Percentiles rank a stretch among this genome's conserved stretches.
Evolutionary conservation across 2,797 vertebrate genomes (phyloP).

Genomic region (Otolemur crassicaudatus): DNA sequence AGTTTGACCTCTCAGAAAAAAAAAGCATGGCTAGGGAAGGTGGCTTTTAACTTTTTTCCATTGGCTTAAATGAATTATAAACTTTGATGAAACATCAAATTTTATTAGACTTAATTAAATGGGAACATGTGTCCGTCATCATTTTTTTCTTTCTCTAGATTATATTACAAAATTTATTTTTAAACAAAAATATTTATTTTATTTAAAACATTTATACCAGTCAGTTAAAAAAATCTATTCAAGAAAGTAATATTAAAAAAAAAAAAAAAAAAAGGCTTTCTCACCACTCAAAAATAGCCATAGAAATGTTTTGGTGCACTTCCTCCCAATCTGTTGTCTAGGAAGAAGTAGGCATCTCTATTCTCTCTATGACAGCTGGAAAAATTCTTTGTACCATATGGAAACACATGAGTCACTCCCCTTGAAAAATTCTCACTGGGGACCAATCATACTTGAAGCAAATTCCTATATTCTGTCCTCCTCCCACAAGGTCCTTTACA

Average conservation of each 20-base stretch:
- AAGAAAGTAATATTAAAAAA: slow-evolving; percentile 55
- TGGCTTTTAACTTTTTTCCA: neutral
- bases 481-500: neutral
- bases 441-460: slow-evolving; percentile 24
- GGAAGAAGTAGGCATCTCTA: slow-evolving; percentile 34
- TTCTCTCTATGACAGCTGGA: slow-evolving; percentile 55
- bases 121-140: slow-evolving; percentile 12
- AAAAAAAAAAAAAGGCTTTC: neutral
- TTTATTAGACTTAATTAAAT: slow-evolving; percentile 45
- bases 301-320: slow-evolving; percentile 44
- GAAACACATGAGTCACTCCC: slow-evolving; percentile 51
- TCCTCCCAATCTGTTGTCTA: slow-evolving; percentile 68
- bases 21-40: slow-evolving; percentile 46
- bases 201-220: slow-evolving; percentile 26
- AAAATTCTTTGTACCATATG: slow-evolving; percentile 50
- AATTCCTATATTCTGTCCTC: slow-evolving; percentile 1
- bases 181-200: slow-evolving; percentile 32
- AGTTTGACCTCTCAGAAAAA: slow-evolving; percentile 66
- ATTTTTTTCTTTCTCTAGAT: neutral
- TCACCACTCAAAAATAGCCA: slow-evolving; percentile 60
- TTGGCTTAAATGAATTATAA: slow-evolving; percentile 55
- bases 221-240: neutral
- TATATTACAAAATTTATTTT: slow-evolving; percentile 14
- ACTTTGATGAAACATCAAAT: neutral
- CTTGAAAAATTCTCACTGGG: neutral